Conservation (phyloP, 2,888 invertebrate species). For the Choreutis nemorana region DNA sequence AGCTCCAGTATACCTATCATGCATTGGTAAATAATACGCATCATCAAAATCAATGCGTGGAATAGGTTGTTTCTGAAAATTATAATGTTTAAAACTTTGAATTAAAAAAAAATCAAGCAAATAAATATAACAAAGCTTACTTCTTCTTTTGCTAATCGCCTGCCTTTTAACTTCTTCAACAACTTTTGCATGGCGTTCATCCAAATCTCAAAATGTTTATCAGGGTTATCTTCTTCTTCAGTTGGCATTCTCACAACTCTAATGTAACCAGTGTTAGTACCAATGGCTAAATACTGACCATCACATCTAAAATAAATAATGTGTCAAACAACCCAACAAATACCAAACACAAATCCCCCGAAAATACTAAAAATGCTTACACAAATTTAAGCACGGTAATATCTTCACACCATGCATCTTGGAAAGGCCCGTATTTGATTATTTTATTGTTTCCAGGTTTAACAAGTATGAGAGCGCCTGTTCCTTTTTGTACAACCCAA, state of each 20-base stretch:
- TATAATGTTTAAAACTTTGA: background rate
- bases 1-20: constrained; percentile 75
- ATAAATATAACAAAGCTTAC: constrained; percentile 13
- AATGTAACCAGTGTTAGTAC: constrained; percentile 49
- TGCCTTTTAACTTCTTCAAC: constrained; percentile 44
- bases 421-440: constrained; percentile 43
- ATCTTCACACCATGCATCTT: constrained; percentile 46
- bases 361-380: constrained; percentile 22
- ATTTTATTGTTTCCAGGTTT: constrained; percentile 36
- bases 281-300: constrained; percentile 33
- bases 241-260: constrained; percentile 44
- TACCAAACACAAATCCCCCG: background rate
- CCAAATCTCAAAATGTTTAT: constrained; percentile 31
- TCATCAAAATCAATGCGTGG: constrained; percentile 59
- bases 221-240: constrained; percentile 37
- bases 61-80: constrained; percentile 39
- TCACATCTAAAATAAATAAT: constrained; percentile 29
- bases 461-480: constrained; percentile 41
- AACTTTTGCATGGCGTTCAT: constrained; percentile 30
- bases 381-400: constrained; percentile 39
- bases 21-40: constrained; percentile 76
- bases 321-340: background rate
- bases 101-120: constrained; percentile 1
- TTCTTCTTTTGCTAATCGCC: constrained; percentile 51
- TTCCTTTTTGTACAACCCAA: constrained; percentile 46